Base-by-base conservation (phyloP, 2,113 vertebrate species). In the Seriola aureovittata region DNA sequence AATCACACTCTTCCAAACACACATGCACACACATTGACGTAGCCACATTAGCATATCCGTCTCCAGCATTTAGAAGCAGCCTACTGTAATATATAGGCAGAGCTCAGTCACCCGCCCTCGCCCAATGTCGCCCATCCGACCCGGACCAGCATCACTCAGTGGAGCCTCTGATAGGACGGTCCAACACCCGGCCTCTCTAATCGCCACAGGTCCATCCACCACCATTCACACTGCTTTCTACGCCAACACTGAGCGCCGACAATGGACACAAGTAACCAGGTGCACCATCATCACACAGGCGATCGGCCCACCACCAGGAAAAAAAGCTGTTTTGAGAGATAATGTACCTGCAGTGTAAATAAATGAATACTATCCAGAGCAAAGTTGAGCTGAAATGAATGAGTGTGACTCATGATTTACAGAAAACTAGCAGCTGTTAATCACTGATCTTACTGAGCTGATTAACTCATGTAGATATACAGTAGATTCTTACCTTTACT, bases 11-110 rank as follows among this genome's bases (percentile, higher is more conserved):
- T 78, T 54, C 74, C 54, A 78, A 42, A 42, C 40, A 62, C 67
- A 52, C 80, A 63, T 58, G 36, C 5, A 25, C 67, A 63, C 71
- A 19, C 34, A 38, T 63, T 63, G 23, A 84, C 75, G 46, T 10
- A n/a, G 65, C 32, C 34, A 59, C 71, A 75, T 88, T 89, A 80
- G 75, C 85, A 85, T 80, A 63, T 60, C 77, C 59, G 54, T 9
- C 54, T 70, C 34, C 54, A 60, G 67, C 72, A 60, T 83, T 90
- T 78, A 69, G 60, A 80, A n/a, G 29, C 80, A 80, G 55, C 32
- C 54, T 73, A 10, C 73, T 79, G 80, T 73, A 68, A 81, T 76
- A 44, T 82, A 80, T 71, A 63, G 64, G 78, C 62, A 68, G 65
- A 65, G 59, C 57, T 73, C 52, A 65, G 78, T 79, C 81, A 19